phyloP scores from a whole-genome alignment of 1,140 invertebrate species.

The Leptinotarsa defecta region DNA sequence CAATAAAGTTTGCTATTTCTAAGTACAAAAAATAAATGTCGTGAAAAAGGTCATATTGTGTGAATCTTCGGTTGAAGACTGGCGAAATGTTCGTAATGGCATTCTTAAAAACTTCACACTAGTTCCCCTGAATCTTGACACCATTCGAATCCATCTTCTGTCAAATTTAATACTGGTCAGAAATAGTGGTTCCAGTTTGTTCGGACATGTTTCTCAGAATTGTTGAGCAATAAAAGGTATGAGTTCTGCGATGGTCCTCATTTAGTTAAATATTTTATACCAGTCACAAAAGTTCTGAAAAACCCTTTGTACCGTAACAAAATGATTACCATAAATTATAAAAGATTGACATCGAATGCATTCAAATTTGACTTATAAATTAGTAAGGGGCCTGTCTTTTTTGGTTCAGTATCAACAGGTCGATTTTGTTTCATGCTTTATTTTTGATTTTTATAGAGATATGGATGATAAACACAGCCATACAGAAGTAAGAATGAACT shows the following conservation, averaged over 20 bases:
- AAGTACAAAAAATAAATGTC: too few species aligned
- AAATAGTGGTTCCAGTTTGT: background rate
- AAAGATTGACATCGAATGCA: background rate
- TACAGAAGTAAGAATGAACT: too few species aligned
- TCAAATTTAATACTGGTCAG: background rate
- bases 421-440: too few species aligned
- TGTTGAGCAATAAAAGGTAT: background rate
- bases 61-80: too few species aligned
- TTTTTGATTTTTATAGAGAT: too few species aligned
- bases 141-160: background rate
- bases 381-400: background rate
- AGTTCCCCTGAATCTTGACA: too few species aligned
- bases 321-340: background rate
- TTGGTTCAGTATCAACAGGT: background rate
- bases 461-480: too few species aligned
- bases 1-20: too few species aligned
- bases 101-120: too few species aligned
- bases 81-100: too few species aligned
- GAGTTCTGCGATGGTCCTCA: background rate
- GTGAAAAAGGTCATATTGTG: too few species aligned
- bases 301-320: background rate
- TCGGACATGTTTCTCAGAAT: background rate
- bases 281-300: background rate
- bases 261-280: background rate
- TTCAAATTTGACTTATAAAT: constrained; percentile 1